Conservation (phyloP, 2,797 vertebrate genomes). For the Oreochromis mossambicus region DNA sequence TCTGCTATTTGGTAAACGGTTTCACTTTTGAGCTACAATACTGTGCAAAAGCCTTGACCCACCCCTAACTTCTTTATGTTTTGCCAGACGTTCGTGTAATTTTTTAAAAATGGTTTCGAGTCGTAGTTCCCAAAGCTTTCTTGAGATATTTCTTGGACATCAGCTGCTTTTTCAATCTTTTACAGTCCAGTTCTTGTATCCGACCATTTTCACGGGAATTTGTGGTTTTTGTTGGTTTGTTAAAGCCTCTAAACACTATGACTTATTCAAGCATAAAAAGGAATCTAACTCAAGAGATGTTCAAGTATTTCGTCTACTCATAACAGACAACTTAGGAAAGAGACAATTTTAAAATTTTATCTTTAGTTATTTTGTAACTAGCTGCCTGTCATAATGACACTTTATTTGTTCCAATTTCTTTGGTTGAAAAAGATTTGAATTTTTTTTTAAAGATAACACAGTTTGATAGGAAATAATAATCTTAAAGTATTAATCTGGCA, state of each 20-base stretch:
- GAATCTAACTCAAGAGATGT: neutral
- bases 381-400: neutral
- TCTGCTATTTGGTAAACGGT: neutral
- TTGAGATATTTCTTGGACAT: neutral
- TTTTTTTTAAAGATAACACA: rapidly evolving
- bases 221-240: neutral
- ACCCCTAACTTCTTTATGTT: neutral
- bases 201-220: neutral
- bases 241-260: neutral
- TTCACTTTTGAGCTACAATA: neutral
- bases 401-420: neutral
- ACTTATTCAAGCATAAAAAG: neutral
- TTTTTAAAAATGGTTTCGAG: neutral
- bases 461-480: neutral
- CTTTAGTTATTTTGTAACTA: neutral
- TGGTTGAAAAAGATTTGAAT: neutral
- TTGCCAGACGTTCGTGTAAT: neutral
- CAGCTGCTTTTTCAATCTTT: neutral
- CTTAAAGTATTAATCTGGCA: neutral
- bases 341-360: neutral
- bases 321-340: neutral
- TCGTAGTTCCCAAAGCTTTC: neutral
- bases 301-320: neutral
- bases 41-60: neutral
- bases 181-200: neutral